Percentiles rank a stretch among this genome's conserved stretches.
Conservation (phyloP, 2,113 vertebrate genomes). For the Bufo bufo region DNA sequence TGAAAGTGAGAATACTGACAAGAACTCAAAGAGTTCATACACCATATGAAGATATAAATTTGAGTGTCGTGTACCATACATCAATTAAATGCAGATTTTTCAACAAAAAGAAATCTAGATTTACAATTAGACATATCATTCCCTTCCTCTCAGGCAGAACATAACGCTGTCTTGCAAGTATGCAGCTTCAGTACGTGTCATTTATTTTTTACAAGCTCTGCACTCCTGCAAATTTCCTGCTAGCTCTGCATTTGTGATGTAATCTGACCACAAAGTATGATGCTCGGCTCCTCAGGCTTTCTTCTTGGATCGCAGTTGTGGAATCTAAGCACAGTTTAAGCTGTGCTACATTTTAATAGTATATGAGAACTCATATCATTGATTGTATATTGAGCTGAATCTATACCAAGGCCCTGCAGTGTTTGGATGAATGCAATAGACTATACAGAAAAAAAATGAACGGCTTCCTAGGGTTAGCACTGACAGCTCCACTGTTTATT, state of each 20-base stretch:
- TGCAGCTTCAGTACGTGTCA: constrained; percentile 19
- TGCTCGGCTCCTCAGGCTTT: constrained; percentile 24
- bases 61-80: not conserved
- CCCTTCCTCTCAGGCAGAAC: constrained; percentile 1
- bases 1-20: not conserved
- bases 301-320: not conserved
- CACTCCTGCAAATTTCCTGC: constrained; percentile 47
- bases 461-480: not conserved
- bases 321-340: not conserved
- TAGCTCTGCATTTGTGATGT: constrained; percentile 39
- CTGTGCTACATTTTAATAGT: not conserved
- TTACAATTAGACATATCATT: constrained; percentile 14
- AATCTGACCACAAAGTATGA: constrained; percentile 32
- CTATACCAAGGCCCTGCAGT: not conserved
- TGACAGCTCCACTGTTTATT: constrained; percentile 16
- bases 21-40: not conserved
- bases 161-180: constrained; percentile 37
- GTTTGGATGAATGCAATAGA: not conserved
- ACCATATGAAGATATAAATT: not conserved
- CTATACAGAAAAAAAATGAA: not conserved
- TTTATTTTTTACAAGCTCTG: constrained; percentile 44
- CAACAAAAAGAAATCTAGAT: not conserved
- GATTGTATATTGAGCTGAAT: not conserved
- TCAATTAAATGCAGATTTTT: not conserved
- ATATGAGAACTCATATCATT: not conserved